Conservation (phyloP, 2,888 invertebrate genomes). For the Liodrosophila aerea region DNA sequence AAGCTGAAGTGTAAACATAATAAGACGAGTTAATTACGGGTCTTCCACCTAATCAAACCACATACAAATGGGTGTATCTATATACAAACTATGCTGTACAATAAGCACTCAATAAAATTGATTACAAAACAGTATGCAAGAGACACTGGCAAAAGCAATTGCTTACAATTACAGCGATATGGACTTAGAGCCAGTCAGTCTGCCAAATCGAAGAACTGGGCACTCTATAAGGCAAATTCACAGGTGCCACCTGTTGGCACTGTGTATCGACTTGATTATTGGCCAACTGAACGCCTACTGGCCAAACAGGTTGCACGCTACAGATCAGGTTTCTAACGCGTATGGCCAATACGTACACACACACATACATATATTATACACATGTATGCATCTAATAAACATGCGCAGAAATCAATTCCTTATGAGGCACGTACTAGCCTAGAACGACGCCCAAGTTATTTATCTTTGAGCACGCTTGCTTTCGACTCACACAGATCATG, state of each 20-base stretch:
- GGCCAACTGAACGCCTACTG: conserved; percentile 59
- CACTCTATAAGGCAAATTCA: conserved; percentile 40
- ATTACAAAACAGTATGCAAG: conserved; percentile 11
- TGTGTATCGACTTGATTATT: conserved; percentile 35
- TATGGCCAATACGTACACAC: conserved; percentile 2
- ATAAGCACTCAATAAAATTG: not conserved
- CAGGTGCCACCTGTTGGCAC: conserved; percentile 58
- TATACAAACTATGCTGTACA: no score
- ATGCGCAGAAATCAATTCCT: conserved; percentile 58
- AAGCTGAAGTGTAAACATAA: no score
- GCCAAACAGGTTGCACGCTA: conserved; percentile 50
- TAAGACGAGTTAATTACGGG: no score
- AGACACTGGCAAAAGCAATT: no score
- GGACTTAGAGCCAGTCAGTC: conserved; percentile 45
- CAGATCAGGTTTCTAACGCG: conserved; percentile 42
- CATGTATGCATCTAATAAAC: conserved; percentile 29
- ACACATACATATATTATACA: not conserved
- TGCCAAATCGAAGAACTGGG: conserved; percentile 31
- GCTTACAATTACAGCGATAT: conserved; percentile 5
- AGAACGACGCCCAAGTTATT: conserved; percentile 4
- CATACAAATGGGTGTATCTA: no score
- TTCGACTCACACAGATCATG: conserved; percentile 38
- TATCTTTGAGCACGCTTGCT: conserved; percentile 36
- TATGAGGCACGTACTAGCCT: conserved; percentile 50
- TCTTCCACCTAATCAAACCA: no score